Base-by-base conservation (phyloP, 2,888 invertebrate genomes). In the Poecilus cupreus region DNA sequence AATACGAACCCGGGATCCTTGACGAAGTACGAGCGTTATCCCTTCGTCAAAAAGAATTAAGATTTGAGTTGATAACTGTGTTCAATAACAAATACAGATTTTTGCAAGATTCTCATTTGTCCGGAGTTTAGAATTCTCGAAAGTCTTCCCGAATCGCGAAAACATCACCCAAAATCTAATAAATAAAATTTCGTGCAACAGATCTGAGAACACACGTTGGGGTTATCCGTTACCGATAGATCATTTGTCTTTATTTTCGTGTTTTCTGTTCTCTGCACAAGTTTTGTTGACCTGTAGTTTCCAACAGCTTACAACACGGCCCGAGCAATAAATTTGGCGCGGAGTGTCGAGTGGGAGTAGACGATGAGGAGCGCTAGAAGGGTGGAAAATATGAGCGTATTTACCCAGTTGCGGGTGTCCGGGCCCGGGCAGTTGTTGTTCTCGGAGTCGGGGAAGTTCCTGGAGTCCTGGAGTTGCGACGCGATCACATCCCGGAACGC, bases 401-500 rank as follows among this genome's bases (percentile, higher is more conserved):
- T 74, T 81, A 81, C 81, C 81, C 81, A 81, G 64, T 81, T 68
- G 57, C 74, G 79, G 64, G 49, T 76, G 68, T 79, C 80, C 13
- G 80, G 49, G 6, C 18, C 10, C 13, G 39, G 18, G 64, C 60
- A 60, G 49, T 82, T 82, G 74, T 82, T 82, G 60, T 81, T 81
- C 11, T 80, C 80, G 10, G 54, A n/a, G 64, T 80, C 81, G 20
- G 81, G 76, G 39, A 77, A 72, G 76, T 77, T 72, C 22, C 32
- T 54, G 18, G 72, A 2, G 18, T 72, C 76, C 18, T 88, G 87
- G 85, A 89, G 85, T 86, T 91, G 91, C 82, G 91, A 89, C 86
- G 92, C 92, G 88, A 94, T 94, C 88, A 94, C 94, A 90, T 94
- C 93, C 88, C 94, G 94, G 87, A 92, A 90, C 85, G 90, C 91